Evolutionary conservation across 1,140 invertebrate genomes (phyloP).

Genomic region (Thaumetopoea pityocampa): DNA sequence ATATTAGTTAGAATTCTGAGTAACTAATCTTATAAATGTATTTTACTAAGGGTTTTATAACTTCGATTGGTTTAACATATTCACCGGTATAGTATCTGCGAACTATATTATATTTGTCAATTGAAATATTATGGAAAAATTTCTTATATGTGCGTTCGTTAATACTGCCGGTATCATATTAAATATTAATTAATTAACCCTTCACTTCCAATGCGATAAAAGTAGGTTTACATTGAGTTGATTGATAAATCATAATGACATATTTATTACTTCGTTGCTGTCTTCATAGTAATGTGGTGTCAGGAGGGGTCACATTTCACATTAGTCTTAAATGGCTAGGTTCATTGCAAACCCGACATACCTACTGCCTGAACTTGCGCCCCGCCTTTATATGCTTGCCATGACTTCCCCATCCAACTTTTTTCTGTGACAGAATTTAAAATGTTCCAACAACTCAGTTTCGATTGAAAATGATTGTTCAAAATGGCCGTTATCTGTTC

Average conservation of each 20-base stretch:
- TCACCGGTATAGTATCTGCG: slow-evolving; percentile 17
- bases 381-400: not conserved
- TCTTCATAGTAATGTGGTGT: not conserved
- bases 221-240: too few species aligned
- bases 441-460: too few species aligned
- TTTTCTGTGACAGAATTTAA: too few species aligned
- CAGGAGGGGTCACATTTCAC: slow-evolving; percentile 3
- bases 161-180: too few species aligned
- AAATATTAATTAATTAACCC: too few species aligned
- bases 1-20: too few species aligned
- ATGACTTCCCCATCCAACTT: too few species aligned
- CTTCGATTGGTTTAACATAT: not conserved
- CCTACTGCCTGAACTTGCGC: not conserved
- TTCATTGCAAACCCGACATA: not conserved
- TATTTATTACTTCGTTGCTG: too few species aligned
- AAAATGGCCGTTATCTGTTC: not conserved
- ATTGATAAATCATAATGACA: too few species aligned
- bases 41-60: slow-evolving; percentile 2
- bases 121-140: not conserved
- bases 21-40: not conserved
- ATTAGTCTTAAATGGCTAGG: not conserved
- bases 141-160: not conserved
- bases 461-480: not conserved
- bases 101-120: not conserved
- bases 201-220: too few species aligned